Evolutionary conservation across 1,140 invertebrate genomes (phyloP).

Genomic region (Drosophila orosa): DNA sequence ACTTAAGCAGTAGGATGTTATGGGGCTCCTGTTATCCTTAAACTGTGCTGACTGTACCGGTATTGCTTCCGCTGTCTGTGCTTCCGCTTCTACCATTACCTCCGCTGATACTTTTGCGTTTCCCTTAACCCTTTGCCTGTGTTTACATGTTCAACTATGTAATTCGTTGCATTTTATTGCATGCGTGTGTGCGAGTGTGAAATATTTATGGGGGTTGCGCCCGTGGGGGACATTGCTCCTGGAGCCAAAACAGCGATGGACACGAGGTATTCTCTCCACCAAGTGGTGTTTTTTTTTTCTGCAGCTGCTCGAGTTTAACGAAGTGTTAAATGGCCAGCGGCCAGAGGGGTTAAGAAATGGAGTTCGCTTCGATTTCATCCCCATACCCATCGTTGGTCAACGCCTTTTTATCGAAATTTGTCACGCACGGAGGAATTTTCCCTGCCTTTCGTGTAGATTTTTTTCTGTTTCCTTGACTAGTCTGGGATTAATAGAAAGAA

Average conservation of each 20-base stretch:
- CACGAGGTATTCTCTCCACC: constrained; percentile 49
- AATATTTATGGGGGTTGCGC: constrained; percentile 68
- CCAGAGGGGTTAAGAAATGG: constrained; percentile 13
- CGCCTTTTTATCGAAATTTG: constrained; percentile 78
- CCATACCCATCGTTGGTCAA: constrained; percentile 23
- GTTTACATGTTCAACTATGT: constrained; percentile 81
- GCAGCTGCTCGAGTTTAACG: constrained; percentile 67
- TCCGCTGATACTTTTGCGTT: constrained; percentile 14
- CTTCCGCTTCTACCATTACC: constrained; percentile 21
- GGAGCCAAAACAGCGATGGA: constrained; percentile 25
- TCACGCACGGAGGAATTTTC: constrained; percentile 64
- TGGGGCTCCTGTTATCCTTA: background rate
- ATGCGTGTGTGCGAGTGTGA: constrained; percentile 44
- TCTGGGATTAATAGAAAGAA: constrained; percentile 67
- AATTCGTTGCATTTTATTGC: constrained; percentile 80
- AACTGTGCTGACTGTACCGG: constrained; percentile 13
- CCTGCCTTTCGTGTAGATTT: background rate
- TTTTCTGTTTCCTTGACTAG: constrained; percentile 18
- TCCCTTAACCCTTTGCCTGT: constrained; percentile 54
- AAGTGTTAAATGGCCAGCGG: constrained; percentile 71
- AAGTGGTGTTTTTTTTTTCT: background rate
- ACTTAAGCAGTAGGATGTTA: no score
- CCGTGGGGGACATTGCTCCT: constrained; percentile 39
- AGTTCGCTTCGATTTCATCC: constrained; percentile 9
- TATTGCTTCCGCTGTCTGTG: background rate